Evolutionary conservation across 37 sponge, comb jelly and placozoan genomes (phyloP).

Genomic region (Beroe ovata): DNA sequence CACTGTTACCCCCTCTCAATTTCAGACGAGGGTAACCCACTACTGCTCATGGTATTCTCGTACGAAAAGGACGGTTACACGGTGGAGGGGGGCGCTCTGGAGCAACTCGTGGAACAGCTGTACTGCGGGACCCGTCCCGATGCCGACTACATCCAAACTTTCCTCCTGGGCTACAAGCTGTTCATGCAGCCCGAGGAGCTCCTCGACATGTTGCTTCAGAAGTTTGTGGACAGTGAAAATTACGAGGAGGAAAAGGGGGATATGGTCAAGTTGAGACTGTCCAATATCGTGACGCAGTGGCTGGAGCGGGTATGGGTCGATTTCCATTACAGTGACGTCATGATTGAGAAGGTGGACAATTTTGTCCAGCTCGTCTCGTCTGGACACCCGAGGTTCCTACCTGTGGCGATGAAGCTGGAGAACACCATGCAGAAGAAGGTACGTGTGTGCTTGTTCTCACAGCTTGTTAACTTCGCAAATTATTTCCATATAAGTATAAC

Average conservation of each 20-base stretch:
- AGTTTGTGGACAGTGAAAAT: constrained; percentile 23
- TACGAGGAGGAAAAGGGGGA: constrained; percentile 49
- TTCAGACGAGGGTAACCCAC: constrained; percentile 39
- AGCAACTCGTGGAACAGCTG: constrained; percentile 32
- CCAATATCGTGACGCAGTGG: constrained; percentile 60
- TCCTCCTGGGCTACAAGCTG: constrained; percentile 61
- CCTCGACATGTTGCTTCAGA: constrained; percentile 31
- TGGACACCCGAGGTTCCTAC: constrained; percentile 48
- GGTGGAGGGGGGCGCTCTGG: constrained; percentile 44
- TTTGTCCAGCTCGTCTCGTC: constrained; percentile 33
- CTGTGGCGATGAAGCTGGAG: constrained; percentile 55
- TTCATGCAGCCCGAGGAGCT: constrained; percentile 63
- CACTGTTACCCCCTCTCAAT: neutral
- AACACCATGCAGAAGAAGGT: constrained; percentile 46
- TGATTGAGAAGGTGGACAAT: constrained; percentile 43
- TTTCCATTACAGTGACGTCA: constrained; percentile 42
- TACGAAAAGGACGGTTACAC: constrained; percentile 29
- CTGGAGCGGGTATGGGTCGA: constrained; percentile 64
- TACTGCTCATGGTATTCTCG: constrained; percentile 56
- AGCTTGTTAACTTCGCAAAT: too few relatives aligned
- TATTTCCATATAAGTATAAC: too few relatives aligned
- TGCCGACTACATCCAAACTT: constrained; percentile 61
- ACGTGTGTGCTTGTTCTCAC: too few relatives aligned
- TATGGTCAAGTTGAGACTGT: constrained; percentile 50
- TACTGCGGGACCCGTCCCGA: constrained; percentile 43